Conservation (phyloP, 53 echinoderm and acorn worm genomes). For the Holothuria leucospilota region DNA sequence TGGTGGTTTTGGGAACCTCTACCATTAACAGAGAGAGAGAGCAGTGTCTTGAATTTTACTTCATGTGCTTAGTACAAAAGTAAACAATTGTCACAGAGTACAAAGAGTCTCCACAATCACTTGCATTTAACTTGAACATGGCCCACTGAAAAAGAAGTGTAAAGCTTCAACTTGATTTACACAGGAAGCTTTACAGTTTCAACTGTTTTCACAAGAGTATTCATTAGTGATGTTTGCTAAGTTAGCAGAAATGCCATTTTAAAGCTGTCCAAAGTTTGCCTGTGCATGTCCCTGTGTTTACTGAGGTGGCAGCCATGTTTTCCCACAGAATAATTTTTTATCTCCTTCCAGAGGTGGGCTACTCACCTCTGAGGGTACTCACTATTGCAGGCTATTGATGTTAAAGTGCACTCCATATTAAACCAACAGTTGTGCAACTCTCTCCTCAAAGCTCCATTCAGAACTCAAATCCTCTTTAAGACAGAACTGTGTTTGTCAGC, state of each 20-base stretch:
- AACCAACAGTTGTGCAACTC: slow-evolving; percentile 13
- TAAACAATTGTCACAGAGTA: too few species aligned
- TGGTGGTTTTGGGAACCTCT: too few species aligned
- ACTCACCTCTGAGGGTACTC: slow-evolving; percentile 4
- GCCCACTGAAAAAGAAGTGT: not conserved
- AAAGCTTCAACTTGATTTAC: not conserved
- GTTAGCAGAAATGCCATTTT: too few species aligned
- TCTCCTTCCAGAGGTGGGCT: not conserved
- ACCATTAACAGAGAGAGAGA: too few species aligned
- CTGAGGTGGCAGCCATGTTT: not conserved
- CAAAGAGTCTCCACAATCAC: not conserved
- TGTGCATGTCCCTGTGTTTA: slow-evolving; percentile 10
- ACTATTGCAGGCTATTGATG: not conserved
- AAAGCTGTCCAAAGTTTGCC: not conserved
- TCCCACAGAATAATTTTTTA: not conserved
- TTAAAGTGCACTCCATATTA: slow-evolving; percentile 32
- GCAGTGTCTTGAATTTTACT: too few species aligned
- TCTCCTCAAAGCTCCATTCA: slow-evolving; percentile 10
- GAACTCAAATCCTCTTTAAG: not conserved
- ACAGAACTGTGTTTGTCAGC: not conserved
- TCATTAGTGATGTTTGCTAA: too few species aligned
- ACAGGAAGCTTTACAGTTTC: not conserved
- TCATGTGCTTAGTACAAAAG: too few species aligned
- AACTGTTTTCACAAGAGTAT: too few species aligned
- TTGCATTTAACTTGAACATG: slow-evolving; percentile 31